phyloP scores from a whole-genome alignment of 2,797 vertebrate species.

The Carduelis carduelis region DNA sequence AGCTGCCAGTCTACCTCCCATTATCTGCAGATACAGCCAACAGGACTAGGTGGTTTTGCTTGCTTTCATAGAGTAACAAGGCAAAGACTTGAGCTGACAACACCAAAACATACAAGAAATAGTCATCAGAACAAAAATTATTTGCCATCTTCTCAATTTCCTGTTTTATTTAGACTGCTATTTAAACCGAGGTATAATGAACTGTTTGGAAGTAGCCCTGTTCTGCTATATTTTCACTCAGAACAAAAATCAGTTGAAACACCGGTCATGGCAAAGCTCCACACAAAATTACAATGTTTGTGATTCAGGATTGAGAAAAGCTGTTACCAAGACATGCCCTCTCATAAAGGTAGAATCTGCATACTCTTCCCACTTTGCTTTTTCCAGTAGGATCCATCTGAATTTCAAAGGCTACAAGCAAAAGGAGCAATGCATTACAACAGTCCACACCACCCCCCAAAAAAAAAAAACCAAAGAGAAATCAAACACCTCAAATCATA shows the following conservation, averaged over 20 bases:
- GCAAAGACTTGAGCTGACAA: not conserved
- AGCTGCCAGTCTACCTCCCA: not conserved
- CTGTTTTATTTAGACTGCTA: not conserved
- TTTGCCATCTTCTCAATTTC: not conserved
- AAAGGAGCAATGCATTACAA: not conserved
- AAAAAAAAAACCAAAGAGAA: not conserved
- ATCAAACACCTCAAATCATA: not conserved
- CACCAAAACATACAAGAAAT: not conserved
- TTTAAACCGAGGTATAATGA: not conserved
- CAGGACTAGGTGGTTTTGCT: not conserved
- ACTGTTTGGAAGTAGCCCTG: not conserved
- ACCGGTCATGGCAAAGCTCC: not conserved
- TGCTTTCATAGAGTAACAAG: not conserved
- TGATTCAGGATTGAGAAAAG: not conserved
- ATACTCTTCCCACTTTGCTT: rapidly evolving
- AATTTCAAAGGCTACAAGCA: not conserved
- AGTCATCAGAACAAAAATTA: not conserved
- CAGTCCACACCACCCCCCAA: not conserved
- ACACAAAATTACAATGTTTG: not conserved
- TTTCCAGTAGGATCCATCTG: not conserved
- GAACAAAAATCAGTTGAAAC: not conserved
- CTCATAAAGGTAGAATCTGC: not conserved
- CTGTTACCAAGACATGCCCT: not conserved
- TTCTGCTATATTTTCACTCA: not conserved
- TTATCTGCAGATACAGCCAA: not conserved